These are phyloP conservation scores for Lamprotornis superbus DNA, from an alignment of 2,113 vertebrate genomes.

Conservation along the genomic window DNA sequence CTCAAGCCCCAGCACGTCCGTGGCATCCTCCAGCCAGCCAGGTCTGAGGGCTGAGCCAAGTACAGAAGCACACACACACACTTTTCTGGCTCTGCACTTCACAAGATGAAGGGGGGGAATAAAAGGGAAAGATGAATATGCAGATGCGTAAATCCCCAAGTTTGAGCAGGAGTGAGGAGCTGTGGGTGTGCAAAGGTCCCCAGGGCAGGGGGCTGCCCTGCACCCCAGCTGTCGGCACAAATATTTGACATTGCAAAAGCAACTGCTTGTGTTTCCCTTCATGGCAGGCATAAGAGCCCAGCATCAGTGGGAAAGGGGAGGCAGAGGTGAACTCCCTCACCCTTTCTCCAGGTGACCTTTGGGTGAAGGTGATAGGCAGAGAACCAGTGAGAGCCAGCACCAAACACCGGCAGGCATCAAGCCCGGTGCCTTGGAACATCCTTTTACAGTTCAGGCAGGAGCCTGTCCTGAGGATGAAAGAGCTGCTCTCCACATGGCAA, in stretches of 20 bases:
- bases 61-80: neutral
- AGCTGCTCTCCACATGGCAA: neutral
- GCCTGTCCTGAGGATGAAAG: neutral
- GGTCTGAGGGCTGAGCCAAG: neutral
- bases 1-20: neutral
- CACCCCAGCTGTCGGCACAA: neutral
- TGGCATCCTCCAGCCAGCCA: neutral
- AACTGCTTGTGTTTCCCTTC: neutral
- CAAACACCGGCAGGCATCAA: fast-evolving
- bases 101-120: neutral
- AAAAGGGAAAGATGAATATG: neutral
- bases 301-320: neutral
- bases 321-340: neutral
- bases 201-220: fast-evolving
- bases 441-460: neutral
- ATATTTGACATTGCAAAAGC: neutral
- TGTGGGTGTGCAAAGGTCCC: neutral
- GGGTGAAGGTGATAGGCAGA: neutral
- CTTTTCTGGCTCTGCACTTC: neutral
- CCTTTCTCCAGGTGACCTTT: neutral
- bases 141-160: neutral
- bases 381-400: neutral
- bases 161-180: neutral
- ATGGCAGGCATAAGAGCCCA: neutral
- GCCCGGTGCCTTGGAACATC: fast-evolving